Evolutionary conservation across 2,113 vertebrate species (phyloP).

Genomic region (human (Homo sapiens)): DNA sequence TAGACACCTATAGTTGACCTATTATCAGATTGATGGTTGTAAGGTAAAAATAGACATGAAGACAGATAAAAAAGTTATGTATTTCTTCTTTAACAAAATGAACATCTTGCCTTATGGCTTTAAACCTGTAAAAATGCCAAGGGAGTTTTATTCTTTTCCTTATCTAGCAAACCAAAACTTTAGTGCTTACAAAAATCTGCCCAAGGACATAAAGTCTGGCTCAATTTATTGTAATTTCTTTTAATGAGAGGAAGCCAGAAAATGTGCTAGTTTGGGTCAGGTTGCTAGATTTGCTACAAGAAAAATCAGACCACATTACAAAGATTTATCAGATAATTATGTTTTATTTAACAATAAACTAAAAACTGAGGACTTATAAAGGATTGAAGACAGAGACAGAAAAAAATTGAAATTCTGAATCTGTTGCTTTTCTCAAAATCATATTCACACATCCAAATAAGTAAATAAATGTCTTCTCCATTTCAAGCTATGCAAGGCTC

Average conservation of each 20-base stretch:
- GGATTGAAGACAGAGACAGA: constrained; percentile 51
- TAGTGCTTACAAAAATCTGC: constrained; percentile 44
- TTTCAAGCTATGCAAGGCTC: background rate
- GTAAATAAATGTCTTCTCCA: constrained; percentile 36
- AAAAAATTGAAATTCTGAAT: constrained; percentile 40
- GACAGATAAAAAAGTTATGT: constrained; percentile 19
- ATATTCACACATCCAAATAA: constrained; percentile 38
- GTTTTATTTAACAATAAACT: constrained; percentile 73
- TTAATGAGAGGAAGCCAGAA: constrained; percentile 62
- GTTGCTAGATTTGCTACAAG: constrained; percentile 72
- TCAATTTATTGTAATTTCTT: constrained; percentile 61
- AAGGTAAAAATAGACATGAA: background rate
- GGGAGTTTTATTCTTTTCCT: constrained; percentile 40
- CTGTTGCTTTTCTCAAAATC: constrained; percentile 30
- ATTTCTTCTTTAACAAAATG: constrained; percentile 53
- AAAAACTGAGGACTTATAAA: constrained; percentile 71
- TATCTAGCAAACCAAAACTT: constrained; percentile 64
- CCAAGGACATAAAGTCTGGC: constrained; percentile 42
- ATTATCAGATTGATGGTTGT: background rate
- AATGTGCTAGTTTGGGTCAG: constrained; percentile 72
- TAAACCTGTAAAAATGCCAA: constrained; percentile 52
- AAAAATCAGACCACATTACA: constrained; percentile 69
- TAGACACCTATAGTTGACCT: background rate
- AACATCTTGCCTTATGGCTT: constrained; percentile 37
- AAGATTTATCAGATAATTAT: constrained; percentile 75